A percentile compares a stretch with the other conserved stretches of the same genome.
These are phyloP conservation scores for Pinctada fucata DNA, from an alignment of 2,888 invertebrate genomes.

Conservation along the genomic window DNA sequence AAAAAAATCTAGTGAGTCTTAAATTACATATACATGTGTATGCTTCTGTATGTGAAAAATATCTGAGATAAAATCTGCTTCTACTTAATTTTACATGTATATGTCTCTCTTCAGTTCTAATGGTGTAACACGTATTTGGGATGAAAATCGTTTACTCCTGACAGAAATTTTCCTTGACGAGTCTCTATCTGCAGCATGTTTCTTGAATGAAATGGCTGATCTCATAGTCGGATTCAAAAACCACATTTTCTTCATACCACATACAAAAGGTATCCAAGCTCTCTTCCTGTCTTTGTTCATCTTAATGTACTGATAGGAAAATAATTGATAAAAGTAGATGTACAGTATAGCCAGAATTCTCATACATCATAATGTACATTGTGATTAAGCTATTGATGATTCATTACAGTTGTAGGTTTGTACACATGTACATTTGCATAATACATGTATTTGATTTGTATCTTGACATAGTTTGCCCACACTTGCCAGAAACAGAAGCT, in stretches of 20 bases:
- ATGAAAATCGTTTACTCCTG: slow-evolving; percentile 62
- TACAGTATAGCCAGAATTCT: not conserved
- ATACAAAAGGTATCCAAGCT: slow-evolving; percentile 59
- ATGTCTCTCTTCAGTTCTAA: slow-evolving; percentile 57
- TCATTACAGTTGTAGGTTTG: too few species aligned
- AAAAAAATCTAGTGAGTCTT: too few species aligned
- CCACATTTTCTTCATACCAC: slow-evolving; percentile 72
- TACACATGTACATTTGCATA: too few species aligned
- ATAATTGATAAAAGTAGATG: not conserved
- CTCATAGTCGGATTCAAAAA: slow-evolving; percentile 72
- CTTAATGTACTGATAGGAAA: not conserved
- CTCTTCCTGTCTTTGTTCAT: not conserved
- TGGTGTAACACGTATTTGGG: slow-evolving; percentile 74
- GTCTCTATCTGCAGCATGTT: slow-evolving; percentile 65
- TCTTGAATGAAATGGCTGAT: slow-evolving; percentile 70
- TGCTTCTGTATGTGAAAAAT: too few species aligned
- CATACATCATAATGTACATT: not conserved
- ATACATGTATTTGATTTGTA: not conserved
- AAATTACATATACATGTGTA: too few species aligned
- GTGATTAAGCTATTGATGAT: not conserved
- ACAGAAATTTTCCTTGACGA: slow-evolving; percentile 71
- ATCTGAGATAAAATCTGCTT: too few species aligned
- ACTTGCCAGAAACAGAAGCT: slow-evolving; percentile 53
- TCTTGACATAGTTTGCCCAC: slow-evolving; percentile 62
- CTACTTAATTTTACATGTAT: not conserved